A percentile compares a stretch with the other conserved stretches of the same genome.
Conservation (phyloP, 2,113 vertebrate genomes). For the Dicaeum eximium region DNA sequence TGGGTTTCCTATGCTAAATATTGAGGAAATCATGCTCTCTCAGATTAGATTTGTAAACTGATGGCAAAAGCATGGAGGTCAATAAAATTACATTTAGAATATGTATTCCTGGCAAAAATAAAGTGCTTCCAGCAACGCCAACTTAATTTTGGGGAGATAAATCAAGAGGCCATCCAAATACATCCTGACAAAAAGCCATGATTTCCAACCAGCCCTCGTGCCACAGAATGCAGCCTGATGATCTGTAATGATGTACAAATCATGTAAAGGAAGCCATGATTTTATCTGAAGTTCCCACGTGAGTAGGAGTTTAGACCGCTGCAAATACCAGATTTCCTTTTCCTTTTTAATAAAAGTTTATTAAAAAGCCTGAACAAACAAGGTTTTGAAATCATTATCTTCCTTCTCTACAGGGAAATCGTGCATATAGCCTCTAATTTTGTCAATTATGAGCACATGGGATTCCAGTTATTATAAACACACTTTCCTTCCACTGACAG, state of each 20-base stretch:
- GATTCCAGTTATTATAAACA: constrained; percentile 51
- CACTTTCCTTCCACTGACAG: constrained; percentile 14
- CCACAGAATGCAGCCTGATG: background rate
- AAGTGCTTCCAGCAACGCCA: background rate
- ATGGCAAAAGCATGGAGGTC: background rate
- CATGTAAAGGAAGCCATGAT: constrained; percentile 32
- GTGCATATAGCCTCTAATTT: constrained; percentile 49
- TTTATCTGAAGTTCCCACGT: constrained; percentile 33
- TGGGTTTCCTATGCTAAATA: background rate
- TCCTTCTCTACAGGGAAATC: constrained; percentile 33
- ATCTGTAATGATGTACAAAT: background rate
- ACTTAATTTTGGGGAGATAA: background rate
- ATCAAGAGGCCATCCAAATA: background rate
- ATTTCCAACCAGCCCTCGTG: background rate
- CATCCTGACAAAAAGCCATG: background rate
- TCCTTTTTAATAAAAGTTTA: constrained; percentile 53
- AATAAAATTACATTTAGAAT: background rate
- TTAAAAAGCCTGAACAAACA: constrained; percentile 49
- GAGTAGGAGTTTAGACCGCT: background rate
- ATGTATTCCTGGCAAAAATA: background rate
- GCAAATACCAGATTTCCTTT: constrained; percentile 49
- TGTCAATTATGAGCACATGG: constrained; percentile 38
- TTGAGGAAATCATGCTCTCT: background rate
- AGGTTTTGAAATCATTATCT: constrained; percentile 56
- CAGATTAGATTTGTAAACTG: background rate